These are phyloP conservation scores for Neogale vison DNA, from an alignment of 2,113 vertebrate species.

Conservation along the genomic window DNA sequence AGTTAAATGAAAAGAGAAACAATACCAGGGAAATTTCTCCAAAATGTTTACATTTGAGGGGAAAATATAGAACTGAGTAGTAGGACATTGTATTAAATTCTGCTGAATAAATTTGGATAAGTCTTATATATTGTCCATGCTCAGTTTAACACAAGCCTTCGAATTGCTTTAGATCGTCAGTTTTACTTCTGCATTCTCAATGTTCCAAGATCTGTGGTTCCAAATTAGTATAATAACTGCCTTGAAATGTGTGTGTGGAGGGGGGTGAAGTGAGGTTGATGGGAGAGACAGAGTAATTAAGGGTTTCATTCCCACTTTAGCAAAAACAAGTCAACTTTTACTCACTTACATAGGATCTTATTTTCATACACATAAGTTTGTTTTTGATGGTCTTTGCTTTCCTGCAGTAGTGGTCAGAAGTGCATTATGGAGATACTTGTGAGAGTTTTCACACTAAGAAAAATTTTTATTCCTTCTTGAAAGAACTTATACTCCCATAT, in stretches of 20 bases:
- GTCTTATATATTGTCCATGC: background rate
- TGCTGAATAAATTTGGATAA: background rate
- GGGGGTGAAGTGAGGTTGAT: rapidly evolving
- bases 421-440: background rate
- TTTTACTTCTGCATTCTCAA: background rate
- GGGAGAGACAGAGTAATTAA: background rate
- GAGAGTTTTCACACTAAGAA: background rate
- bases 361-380: background rate
- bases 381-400: background rate
- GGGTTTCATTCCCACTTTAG: background rate
- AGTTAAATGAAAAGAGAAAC: background rate
- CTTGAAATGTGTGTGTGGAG: background rate
- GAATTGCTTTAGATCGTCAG: background rate
- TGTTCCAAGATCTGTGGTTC: background rate
- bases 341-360: background rate
- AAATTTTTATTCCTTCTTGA: background rate
- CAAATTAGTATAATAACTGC: background rate
- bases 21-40: background rate
- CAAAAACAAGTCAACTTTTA: background rate
- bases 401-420: background rate
- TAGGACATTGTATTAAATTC: background rate
- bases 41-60: background rate
- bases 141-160: background rate
- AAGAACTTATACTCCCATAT: background rate
- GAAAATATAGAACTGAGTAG: background rate